Percentiles rank a stretch among this genome's conserved stretches.
These are phyloP conservation scores for Lutra lutra DNA, from an alignment of 2,797 vertebrate genomes.

Conservation along the genomic window DNA sequence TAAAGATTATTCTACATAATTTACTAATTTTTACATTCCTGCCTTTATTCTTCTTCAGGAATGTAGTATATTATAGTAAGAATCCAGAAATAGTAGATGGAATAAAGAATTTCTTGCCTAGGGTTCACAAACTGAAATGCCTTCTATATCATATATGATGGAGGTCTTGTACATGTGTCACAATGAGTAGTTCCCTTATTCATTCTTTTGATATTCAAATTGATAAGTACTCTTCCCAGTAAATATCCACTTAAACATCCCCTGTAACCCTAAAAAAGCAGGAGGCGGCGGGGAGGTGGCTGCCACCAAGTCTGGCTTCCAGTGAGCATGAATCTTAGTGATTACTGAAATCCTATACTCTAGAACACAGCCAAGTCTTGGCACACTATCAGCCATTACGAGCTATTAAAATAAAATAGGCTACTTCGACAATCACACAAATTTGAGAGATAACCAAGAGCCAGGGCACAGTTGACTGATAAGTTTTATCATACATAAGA, in stretches of 20 bases:
- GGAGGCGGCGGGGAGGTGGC: no score
- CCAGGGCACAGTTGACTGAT: no score
- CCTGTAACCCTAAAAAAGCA: no score
- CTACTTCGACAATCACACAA: no score
- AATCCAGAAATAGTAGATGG: constrained; percentile 80
- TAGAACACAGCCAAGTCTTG: no score
- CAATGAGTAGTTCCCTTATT: constrained; percentile 82
- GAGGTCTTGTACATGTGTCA: constrained; percentile 75
- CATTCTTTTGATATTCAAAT: constrained; percentile 88
- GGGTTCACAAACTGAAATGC: constrained; percentile 78
- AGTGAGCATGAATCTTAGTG: no score
- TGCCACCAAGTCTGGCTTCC: no score
- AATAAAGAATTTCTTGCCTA: constrained; percentile 78
- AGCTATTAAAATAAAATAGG: no score
- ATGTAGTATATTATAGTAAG: constrained; percentile 79
- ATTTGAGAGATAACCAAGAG: no score
- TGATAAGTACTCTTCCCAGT: constrained; percentile 87
- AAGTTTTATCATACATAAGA: no score
- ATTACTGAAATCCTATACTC: no score
- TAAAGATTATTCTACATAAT: constrained; percentile 82
- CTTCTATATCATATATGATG: constrained; percentile 75
- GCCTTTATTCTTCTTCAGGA: constrained; percentile 80
- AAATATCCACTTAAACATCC: constrained; percentile 89
- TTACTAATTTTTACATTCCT: constrained; percentile 85
- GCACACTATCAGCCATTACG: no score